phyloP scores from a whole-genome alignment of 2,797 vertebrate species.

The Aeoliscus strigatus region DNA sequence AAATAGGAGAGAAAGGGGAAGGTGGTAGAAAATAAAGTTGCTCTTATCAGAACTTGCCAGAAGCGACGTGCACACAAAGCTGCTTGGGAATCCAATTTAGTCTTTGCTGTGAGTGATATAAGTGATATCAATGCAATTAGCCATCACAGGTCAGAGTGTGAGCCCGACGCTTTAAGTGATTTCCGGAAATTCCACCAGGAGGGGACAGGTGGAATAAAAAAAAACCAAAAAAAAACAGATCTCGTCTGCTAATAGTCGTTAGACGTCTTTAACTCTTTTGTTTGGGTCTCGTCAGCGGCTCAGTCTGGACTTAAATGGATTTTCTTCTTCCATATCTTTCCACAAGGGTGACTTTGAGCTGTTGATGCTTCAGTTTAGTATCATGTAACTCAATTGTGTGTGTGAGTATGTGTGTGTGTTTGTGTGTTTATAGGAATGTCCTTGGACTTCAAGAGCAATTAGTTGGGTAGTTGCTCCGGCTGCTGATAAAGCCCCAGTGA shows the following conservation, averaged over 20 bases:
- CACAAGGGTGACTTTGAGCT: slow-evolving; percentile 43
- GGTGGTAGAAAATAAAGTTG: slow-evolving; percentile 62
- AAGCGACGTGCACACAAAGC: slow-evolving; percentile 60
- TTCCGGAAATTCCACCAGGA: slow-evolving; percentile 48
- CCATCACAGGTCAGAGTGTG: slow-evolving; percentile 62
- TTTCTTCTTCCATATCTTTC: slow-evolving; percentile 24
- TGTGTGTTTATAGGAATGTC: no score
- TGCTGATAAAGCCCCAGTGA: no score
- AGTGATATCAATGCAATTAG: slow-evolving; percentile 73
- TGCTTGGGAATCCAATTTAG: slow-evolving; percentile 66
- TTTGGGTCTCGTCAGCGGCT: slow-evolving; percentile 39
- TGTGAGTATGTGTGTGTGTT: no score
- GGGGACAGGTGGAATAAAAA: slow-evolving; percentile 9
- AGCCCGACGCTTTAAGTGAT: slow-evolving; percentile 53
- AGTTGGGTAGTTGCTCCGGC: no score
- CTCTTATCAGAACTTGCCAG: slow-evolving; percentile 71
- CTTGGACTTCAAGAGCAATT: no score
- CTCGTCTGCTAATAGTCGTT: slow-evolving; percentile 57
- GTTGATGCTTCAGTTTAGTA: slow-evolving; percentile 6
- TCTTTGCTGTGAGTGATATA: slow-evolving; percentile 63
- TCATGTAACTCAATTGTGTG: slow-evolving; percentile 25
- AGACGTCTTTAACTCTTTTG: slow-evolving; percentile 32
- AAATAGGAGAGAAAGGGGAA: slow-evolving; percentile 42
- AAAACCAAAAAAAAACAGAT: slow-evolving; percentile 5
- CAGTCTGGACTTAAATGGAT: slow-evolving; percentile 46